Evolutionary conservation across 2,797 vertebrate genomes (phyloP).

Genomic region (Eupleurogrammus muticus): DNA sequence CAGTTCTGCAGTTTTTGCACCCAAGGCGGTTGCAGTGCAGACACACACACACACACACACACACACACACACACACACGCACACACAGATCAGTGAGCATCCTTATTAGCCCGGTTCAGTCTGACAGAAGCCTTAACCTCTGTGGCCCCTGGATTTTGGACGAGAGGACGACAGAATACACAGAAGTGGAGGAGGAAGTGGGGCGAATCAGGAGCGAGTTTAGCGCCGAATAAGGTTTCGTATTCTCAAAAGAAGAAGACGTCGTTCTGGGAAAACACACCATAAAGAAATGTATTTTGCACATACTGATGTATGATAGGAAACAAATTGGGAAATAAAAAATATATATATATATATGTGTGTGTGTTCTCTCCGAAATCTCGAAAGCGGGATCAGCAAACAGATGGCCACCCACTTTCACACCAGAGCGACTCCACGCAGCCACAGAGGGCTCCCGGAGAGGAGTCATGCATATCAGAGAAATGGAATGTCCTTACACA

Average conservation of each 20-base stretch:
- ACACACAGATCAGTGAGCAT: conserved; percentile 48
- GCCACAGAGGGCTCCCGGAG: conserved; percentile 23
- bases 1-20: conserved; percentile 60
- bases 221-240: conserved; percentile 58
- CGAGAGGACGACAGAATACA: conserved; percentile 52
- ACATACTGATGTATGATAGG: neutral
- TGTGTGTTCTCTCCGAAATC: neutral
- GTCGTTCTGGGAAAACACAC: conserved; percentile 34
- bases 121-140: conserved; percentile 71
- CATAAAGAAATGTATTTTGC: neutral
- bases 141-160: conserved; percentile 68
- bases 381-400: conserved; percentile 23
- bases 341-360: no score
- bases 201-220: conserved; percentile 47
- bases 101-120: conserved; percentile 66
- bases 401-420: conserved; percentile 69
- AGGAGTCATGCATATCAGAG: conserved; percentile 22
- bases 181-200: conserved; percentile 30
- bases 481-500: conserved; percentile 26
- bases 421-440: conserved; percentile 49
- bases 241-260: conserved; percentile 37
- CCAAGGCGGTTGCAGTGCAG: conserved; percentile 46
- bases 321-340: conserved; percentile 11
- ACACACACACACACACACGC: conserved; percentile 16
- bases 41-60: conserved; percentile 36